Percentiles rank a stretch among this genome's conserved stretches.
Conservation (phyloP, 30 jellyfish, hydroid and myxozoan species). For the Hydractinia symbiolongicarpus region DNA sequence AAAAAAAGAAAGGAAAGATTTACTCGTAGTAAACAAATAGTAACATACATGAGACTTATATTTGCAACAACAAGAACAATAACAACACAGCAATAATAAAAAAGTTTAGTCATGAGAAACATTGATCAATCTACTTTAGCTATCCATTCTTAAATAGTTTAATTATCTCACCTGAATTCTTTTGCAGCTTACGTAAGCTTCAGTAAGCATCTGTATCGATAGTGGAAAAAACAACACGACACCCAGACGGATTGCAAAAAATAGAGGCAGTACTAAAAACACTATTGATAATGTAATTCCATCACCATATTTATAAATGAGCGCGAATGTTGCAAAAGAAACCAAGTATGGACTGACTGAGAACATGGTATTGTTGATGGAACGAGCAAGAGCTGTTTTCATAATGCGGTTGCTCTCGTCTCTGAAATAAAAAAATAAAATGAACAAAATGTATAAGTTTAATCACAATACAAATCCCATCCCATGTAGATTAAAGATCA, state of each 20-base stretch:
- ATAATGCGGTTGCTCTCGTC: conserved; percentile 9
- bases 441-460: too few relatives aligned
- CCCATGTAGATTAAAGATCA: too few relatives aligned
- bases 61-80: too few relatives aligned
- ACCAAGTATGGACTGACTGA: conserved; percentile 19
- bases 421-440: neutral
- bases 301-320: conserved; percentile 41
- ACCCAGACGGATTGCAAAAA: conserved; percentile 24
- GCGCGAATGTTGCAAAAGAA: conserved; percentile 45
- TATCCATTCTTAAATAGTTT: too few relatives aligned
- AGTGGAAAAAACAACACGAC: conserved; percentile 36
- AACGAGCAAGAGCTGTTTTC: conserved; percentile 3
- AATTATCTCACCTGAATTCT: conserved; percentile 49
- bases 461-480: too few relatives aligned
- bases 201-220: conserved; percentile 38
- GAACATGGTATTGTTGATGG: neutral
- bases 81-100: too few relatives aligned
- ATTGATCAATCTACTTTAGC: too few relatives aligned
- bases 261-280: conserved; percentile 41
- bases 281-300: conserved; percentile 31
- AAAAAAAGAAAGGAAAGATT: too few relatives aligned
- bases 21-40: too few relatives aligned
- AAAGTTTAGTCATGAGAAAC: too few relatives aligned
- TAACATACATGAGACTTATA: too few relatives aligned
- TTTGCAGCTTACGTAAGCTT: conserved; percentile 30